Percentiles rank a stretch among this genome's conserved stretches.
phyloP scores from a whole-genome alignment of 2,797 vertebrate species.

The Dallia pectoralis region DNA sequence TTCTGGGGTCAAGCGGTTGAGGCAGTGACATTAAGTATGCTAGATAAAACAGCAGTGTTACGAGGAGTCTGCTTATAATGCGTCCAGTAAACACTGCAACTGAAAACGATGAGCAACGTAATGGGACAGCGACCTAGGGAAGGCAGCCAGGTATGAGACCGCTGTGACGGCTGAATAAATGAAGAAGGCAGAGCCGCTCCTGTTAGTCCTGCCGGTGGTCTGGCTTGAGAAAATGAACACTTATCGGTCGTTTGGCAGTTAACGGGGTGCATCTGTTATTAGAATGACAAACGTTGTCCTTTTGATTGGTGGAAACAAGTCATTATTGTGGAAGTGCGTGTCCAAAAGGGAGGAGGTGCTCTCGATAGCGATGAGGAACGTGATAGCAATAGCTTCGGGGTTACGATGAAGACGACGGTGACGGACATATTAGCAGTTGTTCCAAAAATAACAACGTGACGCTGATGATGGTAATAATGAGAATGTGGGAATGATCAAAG shows the following conservation, averaged over 20 bases:
- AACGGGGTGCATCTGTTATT: slow-evolving; percentile 73
- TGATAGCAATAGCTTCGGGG: neutral
- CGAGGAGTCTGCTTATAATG: neutral
- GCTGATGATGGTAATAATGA: neutral
- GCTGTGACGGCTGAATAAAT: slow-evolving; percentile 76
- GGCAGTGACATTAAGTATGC: neutral
- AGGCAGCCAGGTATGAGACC: slow-evolving; percentile 65
- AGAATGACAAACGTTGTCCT: slow-evolving; percentile 58
- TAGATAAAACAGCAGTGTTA: neutral
- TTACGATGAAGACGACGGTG: neutral
- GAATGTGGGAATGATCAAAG: slow-evolving; percentile 26
- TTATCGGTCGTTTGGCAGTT: slow-evolving; percentile 66
- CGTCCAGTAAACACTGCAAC: neutral
- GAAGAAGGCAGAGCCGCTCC: slow-evolving; percentile 63
- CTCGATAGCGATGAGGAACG: neutral
- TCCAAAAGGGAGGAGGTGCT: too few relatives aligned
- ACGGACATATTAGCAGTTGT: neutral
- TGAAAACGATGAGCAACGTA: slow-evolving; percentile 46
- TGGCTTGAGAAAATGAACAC: slow-evolving; percentile 61
- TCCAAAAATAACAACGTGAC: neutral
- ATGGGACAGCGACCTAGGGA: slow-evolving; percentile 39
- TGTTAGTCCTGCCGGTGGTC: slow-evolving; percentile 71
- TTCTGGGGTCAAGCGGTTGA: neutral
- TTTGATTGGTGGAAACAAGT: neutral
- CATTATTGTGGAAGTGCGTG: slow-evolving; percentile 64